A percentile compares a stretch with the other conserved stretches of the same genome.
Conservation (phyloP, 2,888 invertebrate genomes). For the Teinopalpus imperialis region DNA sequence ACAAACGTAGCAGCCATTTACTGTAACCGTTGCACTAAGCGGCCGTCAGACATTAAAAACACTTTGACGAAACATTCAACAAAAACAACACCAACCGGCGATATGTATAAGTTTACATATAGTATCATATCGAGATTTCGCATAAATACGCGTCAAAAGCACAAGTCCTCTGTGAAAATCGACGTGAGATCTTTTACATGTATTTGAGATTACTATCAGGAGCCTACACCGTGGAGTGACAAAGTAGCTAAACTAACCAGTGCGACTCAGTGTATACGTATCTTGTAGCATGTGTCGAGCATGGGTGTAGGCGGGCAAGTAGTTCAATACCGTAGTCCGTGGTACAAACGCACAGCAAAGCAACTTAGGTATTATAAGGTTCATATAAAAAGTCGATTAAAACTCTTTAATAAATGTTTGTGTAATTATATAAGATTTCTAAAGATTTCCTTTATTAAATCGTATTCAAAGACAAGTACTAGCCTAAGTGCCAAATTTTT, state of each 20-base stretch:
- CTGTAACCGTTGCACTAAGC: no score
- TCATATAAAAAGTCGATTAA: neutral
- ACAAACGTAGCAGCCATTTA: no score
- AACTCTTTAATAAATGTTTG: no score
- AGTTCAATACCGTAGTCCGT: conserved; percentile 7
- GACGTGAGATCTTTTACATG: conserved; percentile 11
- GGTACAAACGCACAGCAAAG: conserved; percentile 7
- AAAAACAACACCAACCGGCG: no score
- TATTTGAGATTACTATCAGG: conserved; percentile 18
- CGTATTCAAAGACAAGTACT: no score
- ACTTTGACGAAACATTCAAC: no score
- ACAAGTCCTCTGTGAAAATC: neutral
- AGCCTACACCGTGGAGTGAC: conserved; percentile 23
- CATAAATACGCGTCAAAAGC: conserved; percentile 8
- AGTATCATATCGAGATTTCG: neutral
- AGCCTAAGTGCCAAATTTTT: no score
- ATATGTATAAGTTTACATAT: no score
- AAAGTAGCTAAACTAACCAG: conserved; percentile 34
- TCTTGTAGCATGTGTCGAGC: conserved; percentile 30
- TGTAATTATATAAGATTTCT: no score
- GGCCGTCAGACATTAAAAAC: no score
- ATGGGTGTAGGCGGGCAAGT: conserved; percentile 22
- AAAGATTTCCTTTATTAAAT: no score
- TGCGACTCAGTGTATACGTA: conserved; percentile 40
- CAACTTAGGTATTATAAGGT: neutral